These are phyloP conservation scores for Torymus aiolomorphi DNA, from an alignment of 2,888 invertebrate genomes.

Conservation along the genomic window DNA sequence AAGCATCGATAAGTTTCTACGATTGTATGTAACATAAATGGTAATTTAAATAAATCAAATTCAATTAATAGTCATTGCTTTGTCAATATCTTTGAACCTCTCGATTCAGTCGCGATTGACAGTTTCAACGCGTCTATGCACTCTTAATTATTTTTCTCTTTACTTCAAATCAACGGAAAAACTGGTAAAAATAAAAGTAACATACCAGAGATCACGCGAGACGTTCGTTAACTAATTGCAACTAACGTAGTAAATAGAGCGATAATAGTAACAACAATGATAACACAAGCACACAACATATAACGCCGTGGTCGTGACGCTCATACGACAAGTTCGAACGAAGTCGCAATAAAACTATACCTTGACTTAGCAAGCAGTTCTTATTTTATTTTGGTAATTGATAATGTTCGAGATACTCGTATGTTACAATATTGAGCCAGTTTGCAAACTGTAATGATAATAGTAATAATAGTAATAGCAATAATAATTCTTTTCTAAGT, in stretches of 20 bases:
- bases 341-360: slow-evolving; percentile 57
- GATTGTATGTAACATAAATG: slow-evolving; percentile 63
- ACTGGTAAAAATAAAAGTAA: slow-evolving; percentile 40
- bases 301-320: slow-evolving; percentile 59
- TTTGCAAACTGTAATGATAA: slow-evolving; percentile 67
- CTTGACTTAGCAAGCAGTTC: slow-evolving; percentile 73
- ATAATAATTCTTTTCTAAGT: slow-evolving; percentile 68
- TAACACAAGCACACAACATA: slow-evolving; percentile 68
- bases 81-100: slow-evolving; percentile 28
- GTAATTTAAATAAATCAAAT: slow-evolving; percentile 65
- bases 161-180: slow-evolving; percentile 31
- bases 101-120: slow-evolving; percentile 31
- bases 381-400: slow-evolving; percentile 74
- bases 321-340: slow-evolving; percentile 52
- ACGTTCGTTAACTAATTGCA: slow-evolving; percentile 53
- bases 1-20: slow-evolving; percentile 68
- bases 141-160: slow-evolving; percentile 31
- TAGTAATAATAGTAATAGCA: slow-evolving; percentile 68
- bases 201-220: slow-evolving; percentile 53
- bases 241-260: slow-evolving; percentile 55
- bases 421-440: slow-evolving; percentile 74
- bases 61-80: slow-evolving; percentile 44
- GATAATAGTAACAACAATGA: slow-evolving; percentile 65
- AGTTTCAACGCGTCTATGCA: slow-evolving; percentile 9
- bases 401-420: slow-evolving; percentile 66